Evolutionary conservation across 2,888 invertebrate species (phyloP), one percentile per base, ranked within the genome.

Genomic region (Melinaea marsaeus): DNA sequence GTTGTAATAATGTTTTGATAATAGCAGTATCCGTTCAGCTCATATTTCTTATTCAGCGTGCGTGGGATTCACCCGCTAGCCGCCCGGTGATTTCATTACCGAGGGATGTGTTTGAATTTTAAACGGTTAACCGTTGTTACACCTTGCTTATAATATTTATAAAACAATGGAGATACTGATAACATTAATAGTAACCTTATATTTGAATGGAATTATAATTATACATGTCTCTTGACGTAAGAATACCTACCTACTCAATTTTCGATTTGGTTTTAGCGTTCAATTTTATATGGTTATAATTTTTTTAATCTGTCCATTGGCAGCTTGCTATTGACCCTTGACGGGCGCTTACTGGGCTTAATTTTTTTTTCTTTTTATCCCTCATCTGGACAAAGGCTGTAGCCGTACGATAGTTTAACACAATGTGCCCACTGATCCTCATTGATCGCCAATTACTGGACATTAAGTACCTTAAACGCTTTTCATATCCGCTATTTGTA

Each of bases 1-100:
- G 90, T 89, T 89, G 90, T 90, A 90, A 90, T 90, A 90, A 90
- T 89, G 90, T 90, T 90, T 89, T 90, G 89, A 89, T 90, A 90
- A 90, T 90, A 87, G 90, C 75, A 80, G 88, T 90, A 89, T 90
- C 90, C 86, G 88, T 89, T 88, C 84, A 79, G 88, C 80, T 90
- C 90, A 83, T 89, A 86, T 90, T 90, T 90, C 90, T 89, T 88
- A 90, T 90, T 90, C 90, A 85, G 83, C 78, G 76, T 83, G 90
- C 90, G 90, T 90, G 90, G 90, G 90, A 90, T 77, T 64, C 75
- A 71, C 68, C 62, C 68, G 69, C 6, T 37, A 37, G 61, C 64
- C 63, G 67, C 68, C 65, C 69, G 72, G 68, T 71, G 71, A 67
- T 72, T 73, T 77, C 78, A 77, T 80, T 81, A 77, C 74, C 75